Base-by-base conservation (phyloP, 2,888 invertebrate species). In the Platerodrilus igneus region DNA sequence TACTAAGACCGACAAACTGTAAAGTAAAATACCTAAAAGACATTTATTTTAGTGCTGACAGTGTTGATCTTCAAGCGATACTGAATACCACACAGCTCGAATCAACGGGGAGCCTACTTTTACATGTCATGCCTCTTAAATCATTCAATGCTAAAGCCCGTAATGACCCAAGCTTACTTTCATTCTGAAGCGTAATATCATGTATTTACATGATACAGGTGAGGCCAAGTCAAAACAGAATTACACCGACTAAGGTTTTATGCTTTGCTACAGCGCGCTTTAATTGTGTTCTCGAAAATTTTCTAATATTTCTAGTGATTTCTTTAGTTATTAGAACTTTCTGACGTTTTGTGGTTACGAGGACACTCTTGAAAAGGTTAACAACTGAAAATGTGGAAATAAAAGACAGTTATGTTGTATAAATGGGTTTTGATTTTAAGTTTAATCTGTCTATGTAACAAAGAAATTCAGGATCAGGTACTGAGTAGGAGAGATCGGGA, bases 11-110 rank as follows among this genome's bases (percentile, higher is more conserved):
- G 61, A 56, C 60, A 57, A 60, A 56, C 54, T 43, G 33, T 45
- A 40, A 30, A 39, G 46, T 52, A 58, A 54, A 52, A 50, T 52
- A 53, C 53, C 54, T 57, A 57, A 63, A 58, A 59, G 64, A 64
- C 66, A 66, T 66, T 66, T 65, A 66, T 67, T 65, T 57, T 57
- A 48, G 62, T 61, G 67, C 63, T 67, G 67, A 67, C 67, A 67
- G 63, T 63, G 63, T 56, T 54, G 64, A 63, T 64, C 57, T 57
- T 55, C 53, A 53, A 52, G 47, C 55, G 63, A 63, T 62, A 62
- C 56, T 50, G 54, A 57, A 66, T 64, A 54, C 66, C 66, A 66
- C 66, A 66, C 66, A 66, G 56, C 64, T 61, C 53, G 66, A 55
- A 58, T 18, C 63, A 31, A 51, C 58, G 56, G 61, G 64, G 55